Conservation (phyloP, 2,113 vertebrate species). For the Anthoscopus minutus region DNA sequence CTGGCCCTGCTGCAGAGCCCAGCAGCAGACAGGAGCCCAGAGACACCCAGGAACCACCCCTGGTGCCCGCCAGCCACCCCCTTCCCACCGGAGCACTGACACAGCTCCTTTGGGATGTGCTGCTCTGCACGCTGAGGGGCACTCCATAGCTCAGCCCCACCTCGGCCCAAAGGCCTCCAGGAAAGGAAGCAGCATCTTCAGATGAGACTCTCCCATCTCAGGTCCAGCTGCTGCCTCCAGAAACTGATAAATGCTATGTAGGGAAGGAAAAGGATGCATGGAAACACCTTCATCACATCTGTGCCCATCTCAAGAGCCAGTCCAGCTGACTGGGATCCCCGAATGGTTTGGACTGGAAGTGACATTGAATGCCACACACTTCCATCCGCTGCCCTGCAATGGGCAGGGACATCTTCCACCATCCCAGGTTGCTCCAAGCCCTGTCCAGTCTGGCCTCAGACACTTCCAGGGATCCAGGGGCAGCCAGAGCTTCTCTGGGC, state of each 20-base stretch:
- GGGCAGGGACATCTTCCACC: not conserved
- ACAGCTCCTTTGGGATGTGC: too few relatives aligned
- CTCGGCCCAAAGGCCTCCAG: not conserved
- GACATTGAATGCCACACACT: not conserved
- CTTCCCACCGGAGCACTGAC: rapidly evolving
- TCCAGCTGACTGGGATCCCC: not conserved
- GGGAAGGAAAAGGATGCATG: not conserved
- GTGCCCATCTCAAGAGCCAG: not conserved
- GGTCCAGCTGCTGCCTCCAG: not conserved
- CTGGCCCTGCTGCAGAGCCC: not conserved
- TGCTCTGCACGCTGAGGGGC: not conserved
- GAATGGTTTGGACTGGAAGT: not conserved
- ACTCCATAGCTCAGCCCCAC: not conserved
- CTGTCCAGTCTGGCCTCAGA: rapidly evolving
- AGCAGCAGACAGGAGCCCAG: not conserved
- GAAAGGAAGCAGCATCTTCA: not conserved
- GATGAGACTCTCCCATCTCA: not conserved
- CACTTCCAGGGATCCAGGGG: not conserved
- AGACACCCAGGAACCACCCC: not conserved
- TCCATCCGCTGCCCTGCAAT: not conserved
- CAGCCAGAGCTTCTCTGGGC: not conserved
- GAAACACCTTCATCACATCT: not conserved
- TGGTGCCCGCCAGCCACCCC: not conserved
- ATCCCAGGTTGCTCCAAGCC: rapidly evolving
- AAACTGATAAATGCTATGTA: not conserved